These are phyloP conservation scores for Leptatherina wallacei DNA, from an alignment of 2,797 vertebrate species.

Conservation along the genomic window DNA sequence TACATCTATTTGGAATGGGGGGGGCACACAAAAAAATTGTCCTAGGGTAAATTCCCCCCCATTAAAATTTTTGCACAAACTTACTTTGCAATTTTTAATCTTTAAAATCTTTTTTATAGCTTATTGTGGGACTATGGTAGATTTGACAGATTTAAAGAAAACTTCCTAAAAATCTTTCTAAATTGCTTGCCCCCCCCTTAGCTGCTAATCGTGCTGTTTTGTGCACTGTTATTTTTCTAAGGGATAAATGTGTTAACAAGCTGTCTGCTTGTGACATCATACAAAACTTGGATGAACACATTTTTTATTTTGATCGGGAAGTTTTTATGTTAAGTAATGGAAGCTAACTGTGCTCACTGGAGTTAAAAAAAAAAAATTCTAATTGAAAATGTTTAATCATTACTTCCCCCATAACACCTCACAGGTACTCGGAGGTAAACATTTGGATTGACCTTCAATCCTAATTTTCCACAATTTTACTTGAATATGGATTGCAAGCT, in stretches of 20 bases:
- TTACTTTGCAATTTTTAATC: slow-evolving; percentile 33
- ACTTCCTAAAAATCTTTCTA: not conserved
- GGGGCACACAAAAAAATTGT: not conserved
- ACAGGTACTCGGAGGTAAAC: not conserved
- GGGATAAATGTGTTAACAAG: not conserved
- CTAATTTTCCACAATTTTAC: not conserved
- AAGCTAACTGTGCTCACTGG: not conserved
- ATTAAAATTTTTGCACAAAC: slow-evolving; percentile 43
- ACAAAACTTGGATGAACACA: not conserved
- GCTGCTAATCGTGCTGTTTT: not conserved
- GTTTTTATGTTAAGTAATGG: not conserved
- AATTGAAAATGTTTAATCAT: not conserved
- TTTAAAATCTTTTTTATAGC: slow-evolving; percentile 3
- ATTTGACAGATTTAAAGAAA: not conserved
- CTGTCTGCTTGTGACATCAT: not conserved
- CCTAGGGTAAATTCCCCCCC: not conserved
- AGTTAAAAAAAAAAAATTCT: not conserved
- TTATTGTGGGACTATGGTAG: not conserved
- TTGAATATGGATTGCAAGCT: not conserved
- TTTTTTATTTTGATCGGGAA: not conserved
- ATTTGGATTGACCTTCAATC: too few species aligned
- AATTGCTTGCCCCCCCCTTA: too few species aligned
- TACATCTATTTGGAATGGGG: not conserved
- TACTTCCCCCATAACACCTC: not conserved
- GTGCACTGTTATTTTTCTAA: not conserved